Evolutionary conservation across 1,140 invertebrate genomes (phyloP), one percentile per base, ranked within the genome.

Genomic region (Ptiloglossa arizonensis): DNA sequence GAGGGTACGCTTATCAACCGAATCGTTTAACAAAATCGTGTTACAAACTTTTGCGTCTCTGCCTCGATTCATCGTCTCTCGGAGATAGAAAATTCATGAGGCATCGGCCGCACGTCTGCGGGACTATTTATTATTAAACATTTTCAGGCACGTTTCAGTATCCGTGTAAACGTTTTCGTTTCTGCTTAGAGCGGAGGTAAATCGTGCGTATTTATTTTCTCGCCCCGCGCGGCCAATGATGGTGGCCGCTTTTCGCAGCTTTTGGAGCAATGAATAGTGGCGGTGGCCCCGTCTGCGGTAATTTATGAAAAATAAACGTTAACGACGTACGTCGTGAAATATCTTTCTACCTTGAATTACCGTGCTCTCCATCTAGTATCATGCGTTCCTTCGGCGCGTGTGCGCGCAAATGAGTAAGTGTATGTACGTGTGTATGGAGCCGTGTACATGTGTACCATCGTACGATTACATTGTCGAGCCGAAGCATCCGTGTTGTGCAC

Each of bases 311-410:
- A 80, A 67, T 64, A 75, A 79, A 63, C 57, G 59, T 5, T 64
- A 46, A 80, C 79, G 27, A 44, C n/a, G 35, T 44, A 1, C 19
- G 27, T 67, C 59, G 46, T 48, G 54, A n/a, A 73, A 79, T 73
- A 71, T 72, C 68, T 54, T 72, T 46, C 62, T 59, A 59, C 57
- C 57, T 62, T 73, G 71, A 79, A 79, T 81, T 73, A 62, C 19
- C 24, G 35, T 27, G 11, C 19, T 73, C 48, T 52, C 54, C 46
- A 38, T 9, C 59, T 35, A 41, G 22, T 67, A 67, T 63, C 62
- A 59, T n/a, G 5, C 9, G 32, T 11, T n/a, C n/a, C n/a, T n/a
- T n/a, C n/a, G n/a, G 17, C 19, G 38, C 15, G 3, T 29, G 11
- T 50, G 13, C 11, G 44, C 5, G 70, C 50, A n/a, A n/a, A n/a